Conservation (phyloP, 2,113 vertebrate genomes). For the Hydrolagus affinis region DNA sequence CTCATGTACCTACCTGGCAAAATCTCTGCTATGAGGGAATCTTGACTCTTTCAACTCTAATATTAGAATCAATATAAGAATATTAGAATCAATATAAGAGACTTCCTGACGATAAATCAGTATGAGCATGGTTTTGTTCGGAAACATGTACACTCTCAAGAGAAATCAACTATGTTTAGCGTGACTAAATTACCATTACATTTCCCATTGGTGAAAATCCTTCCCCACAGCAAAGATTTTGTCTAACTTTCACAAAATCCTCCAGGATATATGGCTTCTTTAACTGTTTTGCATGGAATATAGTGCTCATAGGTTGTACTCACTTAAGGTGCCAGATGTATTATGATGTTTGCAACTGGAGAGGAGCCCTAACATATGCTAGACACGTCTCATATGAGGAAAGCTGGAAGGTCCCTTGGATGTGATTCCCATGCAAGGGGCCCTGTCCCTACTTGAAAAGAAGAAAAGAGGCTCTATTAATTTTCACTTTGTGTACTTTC, state of each 20-base stretch:
- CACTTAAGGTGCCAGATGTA: background rate
- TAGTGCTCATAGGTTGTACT: background rate
- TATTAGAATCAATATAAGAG: no score
- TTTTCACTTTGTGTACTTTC: background rate
- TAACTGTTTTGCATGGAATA: background rate
- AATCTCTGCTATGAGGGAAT: no score
- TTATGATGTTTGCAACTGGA: conserved; percentile 29
- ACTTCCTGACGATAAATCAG: background rate
- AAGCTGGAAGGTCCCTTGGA: background rate
- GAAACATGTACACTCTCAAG: background rate
- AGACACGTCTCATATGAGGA: background rate
- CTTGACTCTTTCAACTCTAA: background rate
- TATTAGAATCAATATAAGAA: background rate
- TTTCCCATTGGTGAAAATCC: background rate
- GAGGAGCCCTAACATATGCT: background rate
- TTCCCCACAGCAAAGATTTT: background rate
- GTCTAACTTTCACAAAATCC: background rate
- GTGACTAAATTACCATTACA: background rate
- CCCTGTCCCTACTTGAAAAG: conserved; percentile 15
- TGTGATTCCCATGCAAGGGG: conserved; percentile 21
- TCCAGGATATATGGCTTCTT: background rate
- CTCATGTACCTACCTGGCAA: no score
- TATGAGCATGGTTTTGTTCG: background rate
- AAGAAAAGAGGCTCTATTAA: conserved; percentile 30
- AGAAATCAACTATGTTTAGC: background rate